These are phyloP conservation scores for Condylura cristata DNA, from an alignment of 2,113 vertebrate genomes.

Conservation along the genomic window DNA sequence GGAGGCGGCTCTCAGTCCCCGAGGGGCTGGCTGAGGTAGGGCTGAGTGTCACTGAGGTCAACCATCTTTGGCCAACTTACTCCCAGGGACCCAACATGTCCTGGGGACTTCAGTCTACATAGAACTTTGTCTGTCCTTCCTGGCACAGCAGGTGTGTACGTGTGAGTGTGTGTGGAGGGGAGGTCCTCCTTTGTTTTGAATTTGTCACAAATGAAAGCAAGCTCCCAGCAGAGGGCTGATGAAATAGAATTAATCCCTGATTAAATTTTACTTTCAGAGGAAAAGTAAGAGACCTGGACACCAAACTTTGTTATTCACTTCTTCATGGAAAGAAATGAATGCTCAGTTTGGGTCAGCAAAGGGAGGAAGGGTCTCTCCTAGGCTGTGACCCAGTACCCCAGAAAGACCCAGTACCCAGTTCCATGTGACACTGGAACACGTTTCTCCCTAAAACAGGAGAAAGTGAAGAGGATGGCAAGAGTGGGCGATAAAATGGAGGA, in stretches of 20 bases:
- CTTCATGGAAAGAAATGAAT: not conserved
- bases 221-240: not conserved
- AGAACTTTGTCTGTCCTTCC: not conserved
- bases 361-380: not conserved
- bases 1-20: not conserved
- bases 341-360: not conserved
- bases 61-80: not conserved
- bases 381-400: too few species aligned
- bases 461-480: too few species aligned
- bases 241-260: not conserved
- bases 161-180: too few species aligned
- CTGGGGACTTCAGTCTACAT: not conserved
- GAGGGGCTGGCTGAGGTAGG: not conserved
- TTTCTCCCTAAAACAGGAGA: not conserved
- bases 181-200: not conserved
- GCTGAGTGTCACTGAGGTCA: not conserved
- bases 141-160: not conserved
- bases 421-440: not conserved
- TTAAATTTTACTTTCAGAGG: too few species aligned
- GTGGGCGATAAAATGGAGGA: not conserved
- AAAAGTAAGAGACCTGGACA: not conserved
- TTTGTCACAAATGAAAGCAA: not conserved
- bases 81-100: too few species aligned
- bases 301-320: not conserved
- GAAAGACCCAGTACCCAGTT: too few species aligned